phyloP scores from a whole-genome alignment of 2,888 invertebrate genomes.

The Tetrapedia diversipes region DNA sequence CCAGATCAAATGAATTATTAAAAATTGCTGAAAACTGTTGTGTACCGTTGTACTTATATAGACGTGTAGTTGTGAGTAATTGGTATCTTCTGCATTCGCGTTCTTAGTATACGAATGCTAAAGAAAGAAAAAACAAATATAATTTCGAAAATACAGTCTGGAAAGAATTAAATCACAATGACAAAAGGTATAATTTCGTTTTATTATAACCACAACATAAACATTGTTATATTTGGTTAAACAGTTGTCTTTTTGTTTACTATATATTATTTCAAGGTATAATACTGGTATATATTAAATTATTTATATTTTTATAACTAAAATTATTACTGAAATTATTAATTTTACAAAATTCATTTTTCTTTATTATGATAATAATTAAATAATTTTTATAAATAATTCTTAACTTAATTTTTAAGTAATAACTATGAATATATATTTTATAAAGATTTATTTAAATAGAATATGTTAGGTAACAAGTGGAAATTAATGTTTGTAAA shows the following conservation, averaged over 20 bases:
- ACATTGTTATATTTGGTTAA: slow-evolving; percentile 40
- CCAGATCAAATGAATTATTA: slow-evolving; percentile 16
- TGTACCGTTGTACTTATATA: too few relatives aligned
- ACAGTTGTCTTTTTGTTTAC: slow-evolving; percentile 12
- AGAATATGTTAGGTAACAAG: neutral
- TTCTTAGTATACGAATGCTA: slow-evolving; percentile 35
- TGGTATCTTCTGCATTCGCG: slow-evolving; percentile 5
- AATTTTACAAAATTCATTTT: neutral
- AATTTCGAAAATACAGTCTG: slow-evolving; percentile 4
- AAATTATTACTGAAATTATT: neutral
- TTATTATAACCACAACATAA: slow-evolving; percentile 14
- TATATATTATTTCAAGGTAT: neutral
- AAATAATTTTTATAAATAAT: too few relatives aligned
- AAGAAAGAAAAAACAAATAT: slow-evolving; percentile 19
- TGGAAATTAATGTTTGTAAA: neutral
- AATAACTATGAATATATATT: too few relatives aligned
- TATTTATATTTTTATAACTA: neutral
- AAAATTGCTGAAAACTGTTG: slow-evolving; percentile 8
- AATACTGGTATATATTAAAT: slow-evolving; percentile 3
- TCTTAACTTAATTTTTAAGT: too few relatives aligned
- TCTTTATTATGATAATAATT: neutral
- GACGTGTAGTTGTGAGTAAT: neutral
- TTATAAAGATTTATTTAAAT: neutral
- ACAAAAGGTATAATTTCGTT: slow-evolving; percentile 57
- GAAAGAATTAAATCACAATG: slow-evolving; percentile 41